Evolutionary conservation across 1,140 invertebrate species (phyloP).

Genomic region (Drosophila neocordata): DNA sequence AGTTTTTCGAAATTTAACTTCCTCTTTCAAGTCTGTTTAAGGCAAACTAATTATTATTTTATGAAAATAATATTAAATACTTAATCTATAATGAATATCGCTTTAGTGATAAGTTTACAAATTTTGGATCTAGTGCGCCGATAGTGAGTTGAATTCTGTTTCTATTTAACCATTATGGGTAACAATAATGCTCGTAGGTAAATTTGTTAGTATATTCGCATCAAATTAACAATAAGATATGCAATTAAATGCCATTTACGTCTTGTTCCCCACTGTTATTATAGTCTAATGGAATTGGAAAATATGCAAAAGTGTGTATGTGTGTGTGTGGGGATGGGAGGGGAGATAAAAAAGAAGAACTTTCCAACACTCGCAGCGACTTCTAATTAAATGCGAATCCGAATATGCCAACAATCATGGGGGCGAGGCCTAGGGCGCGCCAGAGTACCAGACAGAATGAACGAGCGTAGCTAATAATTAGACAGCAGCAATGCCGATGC

Average conservation of each 20-base stretch:
- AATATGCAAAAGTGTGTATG: constrained; percentile 11
- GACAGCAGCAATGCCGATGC: constrained; percentile 22
- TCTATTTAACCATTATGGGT: too few species aligned
- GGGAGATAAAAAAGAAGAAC: background rate
- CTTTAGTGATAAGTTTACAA: too few species aligned
- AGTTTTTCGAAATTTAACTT: too few species aligned
- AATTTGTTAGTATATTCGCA: background rate
- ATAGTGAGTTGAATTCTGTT: too few species aligned
- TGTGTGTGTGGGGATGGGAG: background rate
- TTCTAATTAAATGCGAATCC: constrained; percentile 44
- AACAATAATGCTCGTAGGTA: background rate
- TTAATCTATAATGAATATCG: too few species aligned
- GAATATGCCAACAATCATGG: background rate
- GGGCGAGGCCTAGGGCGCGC: constrained; percentile 30
- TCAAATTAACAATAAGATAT: background rate
- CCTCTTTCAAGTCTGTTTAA: too few species aligned
- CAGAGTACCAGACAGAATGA: constrained; percentile 17
- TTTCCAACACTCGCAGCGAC: constrained; percentile 12
- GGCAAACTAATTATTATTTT: too few species aligned
- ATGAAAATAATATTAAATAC: too few species aligned
- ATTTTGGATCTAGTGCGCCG: too few species aligned
- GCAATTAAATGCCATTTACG: background rate
- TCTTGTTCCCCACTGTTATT: background rate
- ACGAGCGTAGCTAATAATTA: constrained; percentile 49
- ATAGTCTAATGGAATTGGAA: constrained; percentile 59